These are phyloP conservation scores for Protonemura montana DNA, from an alignment of 2,888 invertebrate genomes.

Conservation along the genomic window DNA sequence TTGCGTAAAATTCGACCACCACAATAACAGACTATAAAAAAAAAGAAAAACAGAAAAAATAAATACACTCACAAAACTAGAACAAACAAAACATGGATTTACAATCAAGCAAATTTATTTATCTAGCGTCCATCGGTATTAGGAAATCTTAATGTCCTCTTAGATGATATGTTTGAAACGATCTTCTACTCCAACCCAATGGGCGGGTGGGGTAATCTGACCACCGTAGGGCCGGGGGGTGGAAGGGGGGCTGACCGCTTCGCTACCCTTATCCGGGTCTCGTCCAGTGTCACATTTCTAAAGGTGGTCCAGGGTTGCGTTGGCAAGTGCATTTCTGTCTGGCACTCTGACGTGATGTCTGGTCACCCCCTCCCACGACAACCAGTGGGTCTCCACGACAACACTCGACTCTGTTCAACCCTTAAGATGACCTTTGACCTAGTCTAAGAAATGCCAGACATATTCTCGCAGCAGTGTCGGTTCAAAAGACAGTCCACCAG, in stretches of 20 bases:
- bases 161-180: not conserved
- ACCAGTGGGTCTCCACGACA: not conserved
- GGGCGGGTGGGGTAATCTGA: conserved; percentile 17
- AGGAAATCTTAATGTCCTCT: not conserved
- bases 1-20: conserved; percentile 17
- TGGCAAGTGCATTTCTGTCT: not conserved
- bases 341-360: conserved; percentile 17
- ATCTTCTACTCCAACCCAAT: not conserved
- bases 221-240: not conserved
- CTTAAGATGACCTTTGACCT: conserved; percentile 25
- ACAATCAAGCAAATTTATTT: not conserved
- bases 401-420: not conserved
- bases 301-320: not conserved
- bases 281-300: conserved; percentile 19
- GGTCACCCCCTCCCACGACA: not conserved
- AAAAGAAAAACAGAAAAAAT: too few relatives aligned
- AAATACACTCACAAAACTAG: too few relatives aligned
- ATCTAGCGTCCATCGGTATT: not conserved
- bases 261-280: not conserved
- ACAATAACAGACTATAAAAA: too few relatives aligned
- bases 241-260: not conserved
- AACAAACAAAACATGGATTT: not conserved
- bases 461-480: not conserved
- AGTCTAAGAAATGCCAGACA: not conserved
- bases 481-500: not conserved